Evolutionary conservation across 2,113 vertebrate species (phyloP), one percentile per base, ranked within the genome.

Genomic region (Osmerus mordax): DNA sequence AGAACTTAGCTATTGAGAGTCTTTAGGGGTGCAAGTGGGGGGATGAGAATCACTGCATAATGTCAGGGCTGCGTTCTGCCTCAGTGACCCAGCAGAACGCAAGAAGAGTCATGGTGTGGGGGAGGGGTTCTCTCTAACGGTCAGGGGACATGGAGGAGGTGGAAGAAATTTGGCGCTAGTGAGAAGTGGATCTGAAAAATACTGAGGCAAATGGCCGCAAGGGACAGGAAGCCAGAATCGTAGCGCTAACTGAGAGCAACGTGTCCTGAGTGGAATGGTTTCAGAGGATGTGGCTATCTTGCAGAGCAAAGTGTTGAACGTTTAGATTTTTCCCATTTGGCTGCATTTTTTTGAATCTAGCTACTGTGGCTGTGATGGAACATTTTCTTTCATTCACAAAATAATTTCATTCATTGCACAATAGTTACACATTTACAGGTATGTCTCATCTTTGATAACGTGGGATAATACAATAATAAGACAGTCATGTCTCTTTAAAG

Each of bases 51-150:
- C 86, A 87, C 87, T 89, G 90, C 86, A 89, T 85, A 90, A 89
- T 90, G 88, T 90, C 88, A 88, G 90, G 84, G 86, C 87, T 90
- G 87, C 85, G 84, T 89, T 92, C 86, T 89, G 89, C 89, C 86
- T 88, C 85, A 87, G 78, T 89, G 85, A 84, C 83, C 84, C 83
- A 83, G 87, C 81, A 82, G 87, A 87, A 83, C 56, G 88, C 86
- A 86, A 86, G 87, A 84, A 89, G 87, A 88, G 86, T 88, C 87
- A 88, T 83, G 19, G 36, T 19, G 65, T 66, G 52, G 77, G 82
- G 89, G 89, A 81, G 90, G 88, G 88, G 91, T 82, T 67, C 81
- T 86, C 71, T 75, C 71, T 77, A 88, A 84, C 82, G 89, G 88
- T 88, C 88, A 88, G 76, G 83, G 86, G 84, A 90, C 81, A 84